These are phyloP conservation scores for Luehdorfia chinensis DNA, from an alignment of 1,140 invertebrate genomes.

Conservation along the genomic window DNA sequence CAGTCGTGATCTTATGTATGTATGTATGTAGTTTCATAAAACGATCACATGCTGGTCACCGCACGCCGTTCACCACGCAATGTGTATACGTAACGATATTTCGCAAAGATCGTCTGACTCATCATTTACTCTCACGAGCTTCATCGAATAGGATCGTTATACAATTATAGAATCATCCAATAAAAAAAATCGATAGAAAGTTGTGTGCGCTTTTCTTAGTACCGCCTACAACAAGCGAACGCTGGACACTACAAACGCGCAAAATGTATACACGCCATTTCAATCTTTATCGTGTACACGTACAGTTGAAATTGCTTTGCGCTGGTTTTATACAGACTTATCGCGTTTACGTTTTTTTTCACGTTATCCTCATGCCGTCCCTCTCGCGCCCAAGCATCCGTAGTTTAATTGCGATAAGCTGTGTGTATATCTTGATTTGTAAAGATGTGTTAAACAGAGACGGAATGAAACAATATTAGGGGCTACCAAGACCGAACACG, in stretches of 20 bases:
- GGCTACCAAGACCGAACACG: too few relatives aligned
- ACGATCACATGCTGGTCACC: too few relatives aligned
- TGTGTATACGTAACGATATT: too few relatives aligned
- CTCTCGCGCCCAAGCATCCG: slow-evolving; percentile 31
- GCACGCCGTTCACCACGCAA: too few relatives aligned
- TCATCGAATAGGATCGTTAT: too few relatives aligned
- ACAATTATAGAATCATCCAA: too few relatives aligned
- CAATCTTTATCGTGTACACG: neutral
- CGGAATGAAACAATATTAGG: neutral
- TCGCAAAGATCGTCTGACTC: too few relatives aligned
- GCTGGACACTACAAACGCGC: slow-evolving; percentile 1
- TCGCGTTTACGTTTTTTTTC: slow-evolving; percentile 47
- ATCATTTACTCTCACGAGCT: too few relatives aligned
- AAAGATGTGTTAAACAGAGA: slow-evolving; percentile 20
- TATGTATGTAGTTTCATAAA: too few relatives aligned
- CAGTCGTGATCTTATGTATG: too few relatives aligned
- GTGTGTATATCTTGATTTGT: slow-evolving; percentile 31
- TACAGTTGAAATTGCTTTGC: slow-evolving; percentile 16
- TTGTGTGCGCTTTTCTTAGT: slow-evolving; percentile 9
- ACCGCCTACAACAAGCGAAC: slow-evolving; percentile 9
- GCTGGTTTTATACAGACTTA: slow-evolving; percentile 9
- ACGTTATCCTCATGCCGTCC: slow-evolving; percentile 64
- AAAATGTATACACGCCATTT: neutral
- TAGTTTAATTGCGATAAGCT: slow-evolving; percentile 32
- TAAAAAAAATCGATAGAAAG: slow-evolving; percentile 12